Evolutionary conservation across 2,113 vertebrate species (phyloP), one percentile per base, ranked within the genome.

Genomic region (Python bivittatus): DNA sequence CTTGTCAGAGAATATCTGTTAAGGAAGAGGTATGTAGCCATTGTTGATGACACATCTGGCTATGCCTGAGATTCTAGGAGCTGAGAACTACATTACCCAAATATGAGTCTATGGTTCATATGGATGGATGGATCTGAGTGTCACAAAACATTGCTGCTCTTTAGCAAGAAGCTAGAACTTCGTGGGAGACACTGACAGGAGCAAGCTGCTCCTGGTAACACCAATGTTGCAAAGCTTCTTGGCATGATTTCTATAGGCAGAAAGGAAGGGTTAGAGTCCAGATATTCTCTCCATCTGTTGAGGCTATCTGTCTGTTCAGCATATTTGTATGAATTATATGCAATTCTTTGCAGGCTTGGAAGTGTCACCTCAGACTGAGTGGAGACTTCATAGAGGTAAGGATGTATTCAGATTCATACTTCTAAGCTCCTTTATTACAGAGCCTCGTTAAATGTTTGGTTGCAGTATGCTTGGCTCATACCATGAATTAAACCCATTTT

Each of bases 221-320:
- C 29, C 23, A 23, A 0, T 2, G 86, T 91, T 91, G 61, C 91
- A 95, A 44, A 23, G n/a, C 4, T 8, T 23, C 20, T 86, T 93
- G 91, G 90, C 72, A 90, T 91, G n/a, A 13, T 72, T 84, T 93
- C 68, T 72, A 13, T 13, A 38, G 89, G 94, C 90, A 57, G 38
- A 84, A 52, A 42, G 54, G 9, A 54, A 85, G 86, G 22, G 17
- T 0, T 9, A 23, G 88, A 58, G 90, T 91, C 29, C 42, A 91
- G 90, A 56, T n/a, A 27, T 85, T 87, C 23, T 88, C 93, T 38
- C 86, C 0, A 0, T 88, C 90, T 91, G 52, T 1, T 2, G 1
- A 88, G 56, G 15, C 1, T 4, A 42, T 90, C 22, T 61, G 64
- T 29, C 84, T 42, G 52, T 91, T 25, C 1, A 92, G 85, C 48